Base-by-base conservation (phyloP, 1,140 invertebrate genomes). In the Bathynomus jamesi region DNA sequence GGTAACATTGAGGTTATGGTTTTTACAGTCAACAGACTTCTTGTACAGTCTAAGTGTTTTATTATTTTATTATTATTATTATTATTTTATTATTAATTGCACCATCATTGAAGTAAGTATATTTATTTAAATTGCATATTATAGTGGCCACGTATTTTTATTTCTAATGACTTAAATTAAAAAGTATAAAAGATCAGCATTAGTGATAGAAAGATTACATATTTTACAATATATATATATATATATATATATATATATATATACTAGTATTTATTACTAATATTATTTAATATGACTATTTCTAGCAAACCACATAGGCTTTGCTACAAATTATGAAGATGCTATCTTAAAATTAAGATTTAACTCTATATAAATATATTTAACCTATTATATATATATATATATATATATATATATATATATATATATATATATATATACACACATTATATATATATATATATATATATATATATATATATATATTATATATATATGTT, bases 231-330 rank as follows among this genome's bases (percentile, higher is more conserved):
- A 53, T 53, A 53, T 53, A 53, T 53, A 53, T 53, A 53, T 53
- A 53, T 53, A 53, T 53, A 53, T 53, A 53, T 53, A 53, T 53
- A 53, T 53, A 53, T 53, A 53, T 53, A 53, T 53, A 53, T 53
- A 53, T 53, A 53, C 21, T 17, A 17, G 21, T 53, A 53, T 53
- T 53, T 8, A 8, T 8, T 40, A 40, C 17, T 40, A 8, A 40
- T 40, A 8, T 40, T 40, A 8, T 8, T 40, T 40, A 40, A 8
- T 40, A 8, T 40, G 7, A 40, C 17, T 40, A 40, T 40, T 40
- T 40, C 17, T 40, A 8, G 17, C 17, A 40, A 8, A 40, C 17
- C 17, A 40, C 7, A 8, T 40, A 40, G 17, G 17, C 7, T 40
- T 40, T 7, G 7, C 17, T 40, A 8, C 7, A 40, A 40, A 40